Base-by-base conservation (phyloP, 2,113 vertebrate genomes). In the Channa maculata region DNA sequence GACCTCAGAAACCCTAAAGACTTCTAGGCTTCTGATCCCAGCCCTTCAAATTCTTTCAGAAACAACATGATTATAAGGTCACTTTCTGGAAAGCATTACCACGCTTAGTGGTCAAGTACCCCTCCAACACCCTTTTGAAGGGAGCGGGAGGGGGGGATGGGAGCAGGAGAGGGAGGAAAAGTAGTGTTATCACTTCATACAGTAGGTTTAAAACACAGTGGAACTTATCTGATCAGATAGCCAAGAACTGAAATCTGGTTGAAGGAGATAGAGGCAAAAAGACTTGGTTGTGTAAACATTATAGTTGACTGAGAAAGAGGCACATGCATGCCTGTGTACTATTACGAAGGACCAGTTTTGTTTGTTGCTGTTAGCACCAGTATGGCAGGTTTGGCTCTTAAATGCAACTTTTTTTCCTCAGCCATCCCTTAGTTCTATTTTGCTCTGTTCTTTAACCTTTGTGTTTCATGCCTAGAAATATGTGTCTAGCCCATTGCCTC, bases 221-320 rank as follows among this genome's bases (percentile, higher is more conserved):
- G 87, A 82, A 82, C 79, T 88, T 92, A 90, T 93, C 89, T 90
- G 65, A 92, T 93, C 92, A 92, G 90, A 92, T 93, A 86, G 74
- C 60, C 2, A 66, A 52, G 75, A 79, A 87, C 86, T 90, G 79
- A 84, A 90, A 88, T 87, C 66, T 68, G 75, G 53, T 65, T 70
- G 77, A 85, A 67, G 57, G 69, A 88, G 79, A 69, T 49, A 69
- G 54, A 75, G 81, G 67, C 46, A 64, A 72, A 82, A 73, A 67
- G 80, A 49, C 61, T 39, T 7, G 72, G 88, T 89, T 91, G 84
- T 88, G 87, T 93, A 88, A 92, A 93, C 85, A 88, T 55, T 66
- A 45, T 48, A 82, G 77, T 38, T 81, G 80, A 86, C 79, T 66
- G 41, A 74, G 66, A 44, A 50, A 37, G 64, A 70, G 62, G 34